These are phyloP conservation scores for Cariama cristata DNA, from an alignment of 2,113 vertebrate species.

Conservation along the genomic window DNA sequence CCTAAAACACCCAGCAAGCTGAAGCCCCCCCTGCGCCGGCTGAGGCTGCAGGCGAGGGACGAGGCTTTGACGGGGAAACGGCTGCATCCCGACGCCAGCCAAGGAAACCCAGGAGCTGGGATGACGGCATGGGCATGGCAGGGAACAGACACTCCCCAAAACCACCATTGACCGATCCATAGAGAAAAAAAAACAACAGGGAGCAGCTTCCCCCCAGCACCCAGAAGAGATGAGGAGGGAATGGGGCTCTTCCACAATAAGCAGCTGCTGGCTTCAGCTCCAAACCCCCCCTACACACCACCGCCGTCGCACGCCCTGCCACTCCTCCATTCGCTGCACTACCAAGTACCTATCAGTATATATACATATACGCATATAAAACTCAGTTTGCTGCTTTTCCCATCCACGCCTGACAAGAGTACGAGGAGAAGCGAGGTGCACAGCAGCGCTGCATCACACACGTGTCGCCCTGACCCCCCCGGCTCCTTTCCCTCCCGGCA, in stretches of 20 bases:
- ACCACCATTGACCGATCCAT: not conserved
- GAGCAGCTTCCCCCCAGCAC: not conserved
- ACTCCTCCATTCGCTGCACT: not conserved
- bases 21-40: not conserved
- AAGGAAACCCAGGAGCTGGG: not conserved
- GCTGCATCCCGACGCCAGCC: not conserved
- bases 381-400: not conserved
- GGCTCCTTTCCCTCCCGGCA: not conserved
- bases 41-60: accelerated
- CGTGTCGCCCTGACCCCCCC: not conserved
- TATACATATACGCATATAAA: accelerated
- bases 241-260: not conserved
- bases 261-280: not conserved
- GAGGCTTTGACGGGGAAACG: not conserved
- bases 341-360: not conserved
- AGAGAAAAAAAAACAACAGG: not conserved
- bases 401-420: not conserved
- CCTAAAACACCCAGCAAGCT: not conserved
- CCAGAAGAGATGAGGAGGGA: not conserved
- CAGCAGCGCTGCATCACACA: not conserved
- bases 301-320: accelerated
- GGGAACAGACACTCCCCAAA: not conserved
- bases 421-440: accelerated
- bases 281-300: not conserved
- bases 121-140: accelerated